A percentile compares a stretch with the other conserved stretches of the same genome.
Conservation (phyloP, 2,888 invertebrate species). For the Trissoscelio sp. region DNA sequence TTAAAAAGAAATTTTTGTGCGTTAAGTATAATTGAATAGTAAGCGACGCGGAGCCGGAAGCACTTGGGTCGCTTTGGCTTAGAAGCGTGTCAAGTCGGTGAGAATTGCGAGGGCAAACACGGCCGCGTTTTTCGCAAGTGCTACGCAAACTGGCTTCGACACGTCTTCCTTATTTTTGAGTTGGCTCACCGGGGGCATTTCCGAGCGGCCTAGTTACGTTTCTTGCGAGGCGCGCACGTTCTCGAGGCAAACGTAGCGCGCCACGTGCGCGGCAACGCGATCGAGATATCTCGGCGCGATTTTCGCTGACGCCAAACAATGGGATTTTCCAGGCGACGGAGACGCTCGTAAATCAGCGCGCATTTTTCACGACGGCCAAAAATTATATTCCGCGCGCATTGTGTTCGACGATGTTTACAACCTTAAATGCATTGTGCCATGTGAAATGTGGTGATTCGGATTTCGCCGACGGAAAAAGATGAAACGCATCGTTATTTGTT, state of each 20-base stretch:
- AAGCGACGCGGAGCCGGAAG: neutral
- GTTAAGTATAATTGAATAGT: conserved; percentile 33
- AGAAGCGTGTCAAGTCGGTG: conserved; percentile 54
- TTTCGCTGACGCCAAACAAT: conserved; percentile 68
- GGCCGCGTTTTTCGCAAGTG: conserved; percentile 25
- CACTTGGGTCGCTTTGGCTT: conserved; percentile 20
- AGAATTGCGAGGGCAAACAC: conserved; percentile 41
- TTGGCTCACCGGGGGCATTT: conserved; percentile 37
- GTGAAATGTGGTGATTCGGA: conserved; percentile 46
- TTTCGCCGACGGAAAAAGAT: conserved; percentile 26
- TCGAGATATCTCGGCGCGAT: conserved; percentile 61
- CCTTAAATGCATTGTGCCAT: conserved; percentile 51
- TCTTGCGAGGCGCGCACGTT: conserved; percentile 38
- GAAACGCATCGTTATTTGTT: conserved; percentile 36
- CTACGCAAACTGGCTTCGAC: conserved; percentile 37
- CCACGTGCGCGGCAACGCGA: conserved; percentile 43
- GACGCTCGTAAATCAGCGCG: conserved; percentile 63
- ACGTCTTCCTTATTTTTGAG: conserved; percentile 26
- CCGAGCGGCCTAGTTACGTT: conserved; percentile 51
- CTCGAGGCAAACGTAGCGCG: too few relatives aligned
- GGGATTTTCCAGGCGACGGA: conserved; percentile 44
- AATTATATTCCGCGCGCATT: conserved; percentile 59
- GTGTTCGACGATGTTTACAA: conserved; percentile 54
- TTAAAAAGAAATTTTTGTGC: too few relatives aligned
- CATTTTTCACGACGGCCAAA: conserved; percentile 56